Percentiles rank a stretch among this genome's conserved stretches.
These are phyloP conservation scores for Arenaria interpres DNA, from an alignment of 2,113 vertebrate species.

Conservation along the genomic window DNA sequence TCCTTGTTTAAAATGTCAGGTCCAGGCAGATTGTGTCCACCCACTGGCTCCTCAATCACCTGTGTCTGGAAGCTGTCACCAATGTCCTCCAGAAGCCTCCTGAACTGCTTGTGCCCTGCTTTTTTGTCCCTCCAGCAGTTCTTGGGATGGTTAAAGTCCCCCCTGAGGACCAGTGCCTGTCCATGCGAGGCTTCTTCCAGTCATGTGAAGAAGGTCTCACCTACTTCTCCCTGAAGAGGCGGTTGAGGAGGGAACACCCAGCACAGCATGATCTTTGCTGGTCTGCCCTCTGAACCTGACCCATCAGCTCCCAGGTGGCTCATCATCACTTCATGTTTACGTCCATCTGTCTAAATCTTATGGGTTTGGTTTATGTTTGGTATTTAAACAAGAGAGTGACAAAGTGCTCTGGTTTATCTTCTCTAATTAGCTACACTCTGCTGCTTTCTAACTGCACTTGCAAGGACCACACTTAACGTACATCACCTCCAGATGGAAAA, in stretches of 20 bases:
- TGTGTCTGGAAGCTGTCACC: background rate
- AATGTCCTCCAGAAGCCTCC: background rate
- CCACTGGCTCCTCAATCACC: background rate
- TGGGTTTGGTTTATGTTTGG: background rate
- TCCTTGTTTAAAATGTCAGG: background rate
- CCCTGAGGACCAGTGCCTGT: background rate
- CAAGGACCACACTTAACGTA: background rate
- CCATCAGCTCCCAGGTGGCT: background rate
- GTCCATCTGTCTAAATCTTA: background rate
- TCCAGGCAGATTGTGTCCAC: accelerated
- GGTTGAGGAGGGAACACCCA: background rate
- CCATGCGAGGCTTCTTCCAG: background rate
- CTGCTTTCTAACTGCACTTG: background rate
- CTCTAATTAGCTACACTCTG: background rate
- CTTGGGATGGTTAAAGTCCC: background rate
- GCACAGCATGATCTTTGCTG: accelerated
- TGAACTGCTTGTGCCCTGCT: background rate
- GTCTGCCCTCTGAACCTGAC: background rate
- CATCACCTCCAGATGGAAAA: background rate
- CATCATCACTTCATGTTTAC: background rate
- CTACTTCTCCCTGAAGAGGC: background rate
- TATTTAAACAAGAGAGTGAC: background rate
- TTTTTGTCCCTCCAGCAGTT: background rate
- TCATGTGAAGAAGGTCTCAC: background rate
- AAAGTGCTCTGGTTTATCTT: background rate